These are phyloP conservation scores for Drosophila elegans DNA, from an alignment of 1,140 invertebrate genomes.

Conservation along the genomic window DNA sequence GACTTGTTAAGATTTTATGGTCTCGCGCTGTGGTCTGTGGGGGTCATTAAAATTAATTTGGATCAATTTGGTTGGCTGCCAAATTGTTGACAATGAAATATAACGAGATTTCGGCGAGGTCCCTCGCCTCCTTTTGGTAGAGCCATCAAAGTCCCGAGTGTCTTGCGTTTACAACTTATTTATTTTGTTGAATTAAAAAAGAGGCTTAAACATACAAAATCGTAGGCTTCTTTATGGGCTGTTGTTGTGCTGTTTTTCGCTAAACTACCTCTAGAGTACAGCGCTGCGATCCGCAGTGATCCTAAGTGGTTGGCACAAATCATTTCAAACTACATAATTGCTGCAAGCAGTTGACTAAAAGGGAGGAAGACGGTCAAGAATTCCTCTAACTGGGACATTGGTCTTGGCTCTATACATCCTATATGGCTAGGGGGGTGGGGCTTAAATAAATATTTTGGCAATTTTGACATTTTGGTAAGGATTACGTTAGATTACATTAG, in stretches of 20 bases:
- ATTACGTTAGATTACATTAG: too few species aligned
- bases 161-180: conserved; percentile 77
- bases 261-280: conserved; percentile 53
- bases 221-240: conserved; percentile 60
- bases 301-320: conserved; percentile 59
- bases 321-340: conserved; percentile 68
- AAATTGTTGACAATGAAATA: conserved; percentile 85
- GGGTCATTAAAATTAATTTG: conserved; percentile 85
- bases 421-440: conserved; percentile 9
- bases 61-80: conserved; percentile 84
- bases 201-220: conserved; percentile 70
- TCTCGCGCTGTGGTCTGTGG: conserved; percentile 61
- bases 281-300: not conserved
- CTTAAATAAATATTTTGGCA: conserved; percentile 68
- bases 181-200: conserved; percentile 60
- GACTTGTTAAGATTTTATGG: conserved; percentile 71
- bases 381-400: conserved; percentile 49
- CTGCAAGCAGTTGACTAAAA: conserved; percentile 38
- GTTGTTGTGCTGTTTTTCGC: conserved; percentile 27
- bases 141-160: conserved; percentile 65
- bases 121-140: conserved; percentile 38
- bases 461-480: conserved; percentile 56
- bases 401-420: conserved; percentile 19
- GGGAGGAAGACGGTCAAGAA: conserved; percentile 32
- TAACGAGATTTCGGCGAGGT: conserved; percentile 47